Evolutionary conservation across 2,797 vertebrate species (phyloP).

Genomic region (Scomberomorus guttatus): DNA sequence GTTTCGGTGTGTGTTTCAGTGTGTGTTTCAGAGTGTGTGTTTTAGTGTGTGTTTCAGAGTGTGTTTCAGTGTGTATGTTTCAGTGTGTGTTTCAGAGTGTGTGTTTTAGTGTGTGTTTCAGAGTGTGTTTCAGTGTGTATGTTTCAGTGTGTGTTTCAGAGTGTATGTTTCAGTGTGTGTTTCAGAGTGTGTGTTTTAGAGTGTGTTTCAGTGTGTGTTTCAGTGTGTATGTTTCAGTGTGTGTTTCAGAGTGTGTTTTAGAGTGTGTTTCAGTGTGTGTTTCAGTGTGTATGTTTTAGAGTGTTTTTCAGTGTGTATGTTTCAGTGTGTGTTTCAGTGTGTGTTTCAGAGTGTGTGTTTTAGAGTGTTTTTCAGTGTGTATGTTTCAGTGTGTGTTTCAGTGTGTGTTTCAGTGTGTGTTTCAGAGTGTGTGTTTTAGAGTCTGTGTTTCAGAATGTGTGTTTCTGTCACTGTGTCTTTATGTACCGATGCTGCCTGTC

Average conservation of each 20-base stretch:
- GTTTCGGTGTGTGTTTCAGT: too few relatives aligned
- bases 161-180: not conserved
- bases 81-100: too few relatives aligned
- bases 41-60: too few relatives aligned
- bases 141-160: not conserved
- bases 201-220: not conserved
- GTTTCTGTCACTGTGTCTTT: not conserved
- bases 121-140: too few relatives aligned
- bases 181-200: not conserved
- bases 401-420: not conserved
- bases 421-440: not conserved
- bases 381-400: not conserved
- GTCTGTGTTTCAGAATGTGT: not conserved
- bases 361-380: too few relatives aligned
- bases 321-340: not conserved
- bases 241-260: not conserved
- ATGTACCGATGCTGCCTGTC: constrained; percentile 76
- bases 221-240: not conserved
- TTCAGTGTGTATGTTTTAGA: not conserved
- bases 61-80: too few relatives aligned
- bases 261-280: not conserved
- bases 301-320: too few relatives aligned
- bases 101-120: too few relatives aligned
- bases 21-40: too few relatives aligned
- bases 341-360: not conserved